Evolutionary conservation across 2,888 invertebrate species (phyloP).

Genomic region (Amiota mariae): DNA sequence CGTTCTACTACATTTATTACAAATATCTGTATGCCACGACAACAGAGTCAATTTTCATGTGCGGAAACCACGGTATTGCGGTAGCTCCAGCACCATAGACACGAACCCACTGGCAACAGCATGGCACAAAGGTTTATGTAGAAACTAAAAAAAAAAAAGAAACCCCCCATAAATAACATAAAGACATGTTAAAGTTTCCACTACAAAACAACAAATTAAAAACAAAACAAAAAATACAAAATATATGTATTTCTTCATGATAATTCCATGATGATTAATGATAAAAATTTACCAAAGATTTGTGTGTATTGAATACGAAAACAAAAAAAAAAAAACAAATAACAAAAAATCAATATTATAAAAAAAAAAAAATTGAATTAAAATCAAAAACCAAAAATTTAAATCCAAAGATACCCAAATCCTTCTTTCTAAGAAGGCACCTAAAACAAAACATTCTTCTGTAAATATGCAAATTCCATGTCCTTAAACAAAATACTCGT

Average conservation of each 20-base stretch:
- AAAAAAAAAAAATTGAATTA: background rate
- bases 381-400: too few species aligned
- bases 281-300: slow-evolving; percentile 22
- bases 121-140: slow-evolving; percentile 8
- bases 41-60: slow-evolving; percentile 72
- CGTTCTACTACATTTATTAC: background rate
- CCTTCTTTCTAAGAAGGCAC: too few species aligned
- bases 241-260: background rate
- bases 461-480: background rate
- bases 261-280: background rate
- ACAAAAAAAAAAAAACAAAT: background rate
- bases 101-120: slow-evolving; percentile 37
- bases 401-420: too few species aligned
- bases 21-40: background rate
- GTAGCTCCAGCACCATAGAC: slow-evolving; percentile 62
- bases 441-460: background rate
- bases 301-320: slow-evolving; percentile 26
- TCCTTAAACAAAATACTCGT: background rate
- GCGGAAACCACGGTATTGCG: slow-evolving; percentile 72
- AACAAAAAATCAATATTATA: too few species aligned
- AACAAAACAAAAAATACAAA: background rate
- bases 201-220: background rate
- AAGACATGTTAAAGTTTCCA: background rate
- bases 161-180: too few species aligned
- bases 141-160: background rate